Base-by-base conservation (phyloP, 2,888 invertebrate genomes). In the Ypsolopha sequella region DNA sequence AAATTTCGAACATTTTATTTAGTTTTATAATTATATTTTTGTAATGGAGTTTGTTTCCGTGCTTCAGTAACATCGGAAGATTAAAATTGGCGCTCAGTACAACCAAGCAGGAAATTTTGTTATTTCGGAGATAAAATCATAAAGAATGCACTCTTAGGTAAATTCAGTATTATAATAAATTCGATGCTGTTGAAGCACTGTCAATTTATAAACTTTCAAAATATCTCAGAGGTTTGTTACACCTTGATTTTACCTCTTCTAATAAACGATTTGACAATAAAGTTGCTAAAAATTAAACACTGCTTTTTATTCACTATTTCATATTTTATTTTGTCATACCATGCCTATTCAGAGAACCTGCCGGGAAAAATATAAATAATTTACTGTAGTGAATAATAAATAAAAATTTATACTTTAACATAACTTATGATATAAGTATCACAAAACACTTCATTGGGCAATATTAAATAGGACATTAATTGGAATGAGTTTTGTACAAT, bases 211-310 rank as follows among this genome's bases (percentile, higher is more conserved):
- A 65, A 65, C 24, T 24, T 60, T 60, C 53, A 58, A 66, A 65
- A 60, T 68, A 70, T 70, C 65, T 66, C 60, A 56, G 66, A 62
- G 68, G 69, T 66, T 53, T 64, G 63, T 68, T 68, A 38, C 36
- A 36, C 13, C 33, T 9, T 36, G 39, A 24, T 33, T 48, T 36
- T 41, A 62, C 70, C 68, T 70, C 72, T 58, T 67, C 65, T 76
- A 73, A 68, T 65, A 64, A 43, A 60, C 65, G 63, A 66, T 73
- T 78, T 77, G 79, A 77, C 77, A 81, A 78, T 82, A 81, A 80
- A 82, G 68, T 73, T 61, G 66, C 66, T 67, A 69, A 67, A 63
- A 66, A 70, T 76, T 67, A 63, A 56, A 59, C 59, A 53, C 52
- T 47, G 47, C 58, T 57, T 61, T 55, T 53, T 55, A 48, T 60